A percentile compares a stretch with the other conserved stretches of the same genome.
These are phyloP conservation scores for Phoeniculus purpureus DNA, from an alignment of 2,797 vertebrate genomes.

Conservation along the genomic window DNA sequence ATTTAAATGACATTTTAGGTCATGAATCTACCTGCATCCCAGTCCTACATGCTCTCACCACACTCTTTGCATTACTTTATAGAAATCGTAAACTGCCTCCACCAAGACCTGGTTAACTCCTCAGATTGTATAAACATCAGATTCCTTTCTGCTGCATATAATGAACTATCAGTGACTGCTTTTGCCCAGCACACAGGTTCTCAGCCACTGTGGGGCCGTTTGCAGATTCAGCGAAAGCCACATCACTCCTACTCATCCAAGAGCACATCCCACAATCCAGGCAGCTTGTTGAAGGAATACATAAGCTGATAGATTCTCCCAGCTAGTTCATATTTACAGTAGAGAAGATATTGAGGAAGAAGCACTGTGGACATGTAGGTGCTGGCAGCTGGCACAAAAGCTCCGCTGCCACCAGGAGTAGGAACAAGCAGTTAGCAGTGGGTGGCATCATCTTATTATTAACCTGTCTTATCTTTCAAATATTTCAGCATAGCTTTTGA, in stretches of 20 bases:
- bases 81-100: background rate
- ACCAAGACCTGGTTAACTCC: background rate
- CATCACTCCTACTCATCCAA: background rate
- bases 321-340: background rate
- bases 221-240: background rate
- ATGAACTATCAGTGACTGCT: background rate
- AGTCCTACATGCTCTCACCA: background rate
- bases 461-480: background rate
- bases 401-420: background rate
- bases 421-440: background rate
- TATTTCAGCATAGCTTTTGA: background rate
- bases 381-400: background rate
- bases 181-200: background rate
- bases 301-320: background rate
- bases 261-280: background rate
- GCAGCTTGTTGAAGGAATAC: background rate
- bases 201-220: background rate
- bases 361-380: background rate
- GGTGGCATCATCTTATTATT: background rate
- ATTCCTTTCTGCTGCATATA: background rate
- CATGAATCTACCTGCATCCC: background rate
- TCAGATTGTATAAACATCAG: background rate
- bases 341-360: background rate
- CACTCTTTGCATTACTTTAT: background rate
- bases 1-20: background rate